phyloP scores from a whole-genome alignment of 2,113 vertebrate species.

The Dicaeum eximium region DNA sequence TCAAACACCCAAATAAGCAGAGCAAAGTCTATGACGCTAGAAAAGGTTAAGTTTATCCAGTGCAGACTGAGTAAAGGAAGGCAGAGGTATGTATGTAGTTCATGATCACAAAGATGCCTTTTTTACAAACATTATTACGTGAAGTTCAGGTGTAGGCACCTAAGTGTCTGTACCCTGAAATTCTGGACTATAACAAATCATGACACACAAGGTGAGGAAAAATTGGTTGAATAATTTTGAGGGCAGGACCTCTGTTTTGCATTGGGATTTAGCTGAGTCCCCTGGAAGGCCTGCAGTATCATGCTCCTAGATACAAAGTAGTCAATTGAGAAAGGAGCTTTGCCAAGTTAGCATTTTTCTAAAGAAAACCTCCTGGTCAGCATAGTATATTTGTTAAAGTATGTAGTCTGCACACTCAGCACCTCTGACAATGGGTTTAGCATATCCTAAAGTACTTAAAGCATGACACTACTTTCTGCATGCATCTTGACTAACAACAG shows the following conservation, averaged over 20 bases:
- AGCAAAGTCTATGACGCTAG: neutral
- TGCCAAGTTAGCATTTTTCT: neutral
- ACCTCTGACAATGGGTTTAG: neutral
- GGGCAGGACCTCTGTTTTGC: neutral
- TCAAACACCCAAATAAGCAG: neutral
- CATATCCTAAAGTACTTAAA: neutral
- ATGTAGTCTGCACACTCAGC: neutral
- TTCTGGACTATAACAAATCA: neutral
- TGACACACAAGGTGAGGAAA: neutral
- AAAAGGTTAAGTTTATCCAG: neutral
- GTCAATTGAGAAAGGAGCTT: neutral
- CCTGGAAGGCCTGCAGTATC: neutral
- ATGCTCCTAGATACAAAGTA: neutral
- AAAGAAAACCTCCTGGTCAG: neutral
- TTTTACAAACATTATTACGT: neutral
- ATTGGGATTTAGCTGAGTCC: neutral
- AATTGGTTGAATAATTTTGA: neutral
- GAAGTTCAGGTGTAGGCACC: neutral
- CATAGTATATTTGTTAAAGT: neutral
- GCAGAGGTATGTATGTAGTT: neutral
- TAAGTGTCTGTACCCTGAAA: neutral
- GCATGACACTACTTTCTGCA: neutral
- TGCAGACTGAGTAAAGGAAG: neutral
- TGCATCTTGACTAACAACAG: neutral
- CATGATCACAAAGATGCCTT: neutral